phyloP scores from a whole-genome alignment of 2,113 vertebrate genomes.

The Melanerpes aurifrons region DNA sequence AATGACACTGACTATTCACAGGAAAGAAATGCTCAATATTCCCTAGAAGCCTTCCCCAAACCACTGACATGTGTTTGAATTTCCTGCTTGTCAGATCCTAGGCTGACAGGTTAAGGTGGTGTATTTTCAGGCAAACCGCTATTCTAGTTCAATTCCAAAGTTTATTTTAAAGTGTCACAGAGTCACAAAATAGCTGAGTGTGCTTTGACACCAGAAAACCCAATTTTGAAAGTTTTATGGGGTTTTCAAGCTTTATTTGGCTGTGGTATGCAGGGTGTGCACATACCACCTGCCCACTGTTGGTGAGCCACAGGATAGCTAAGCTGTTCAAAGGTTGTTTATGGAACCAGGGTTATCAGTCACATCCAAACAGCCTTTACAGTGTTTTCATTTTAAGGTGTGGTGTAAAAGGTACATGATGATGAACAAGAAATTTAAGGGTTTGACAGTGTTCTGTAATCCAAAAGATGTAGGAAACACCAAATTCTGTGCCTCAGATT shows the following conservation, averaged over 20 bases:
- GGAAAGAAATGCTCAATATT: background rate
- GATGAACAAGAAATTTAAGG: background rate
- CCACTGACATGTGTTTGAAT: fast-evolving
- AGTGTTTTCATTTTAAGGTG: background rate
- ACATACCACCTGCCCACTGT: fast-evolving
- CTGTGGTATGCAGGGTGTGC: background rate
- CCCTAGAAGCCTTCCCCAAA: background rate
- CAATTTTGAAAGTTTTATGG: background rate
- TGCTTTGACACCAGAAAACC: background rate
- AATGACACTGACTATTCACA: background rate
- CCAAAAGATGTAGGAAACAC: background rate
- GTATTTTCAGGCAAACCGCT: background rate
- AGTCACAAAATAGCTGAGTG: background rate
- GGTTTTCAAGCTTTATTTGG: background rate
- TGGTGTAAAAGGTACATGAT: background rate
- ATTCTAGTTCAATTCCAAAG: background rate
- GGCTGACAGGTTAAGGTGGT: background rate
- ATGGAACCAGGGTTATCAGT: background rate
- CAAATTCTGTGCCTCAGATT: background rate
- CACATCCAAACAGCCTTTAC: background rate
- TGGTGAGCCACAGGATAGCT: background rate
- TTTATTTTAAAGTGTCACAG: too few relatives aligned
- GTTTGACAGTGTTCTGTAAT: background rate
- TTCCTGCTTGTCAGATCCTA: background rate
- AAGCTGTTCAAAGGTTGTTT: background rate